Evolutionary conservation across 2,888 invertebrate genomes (phyloP), one percentile per base, ranked within the genome.

Genomic region (Dasypolia templi): DNA sequence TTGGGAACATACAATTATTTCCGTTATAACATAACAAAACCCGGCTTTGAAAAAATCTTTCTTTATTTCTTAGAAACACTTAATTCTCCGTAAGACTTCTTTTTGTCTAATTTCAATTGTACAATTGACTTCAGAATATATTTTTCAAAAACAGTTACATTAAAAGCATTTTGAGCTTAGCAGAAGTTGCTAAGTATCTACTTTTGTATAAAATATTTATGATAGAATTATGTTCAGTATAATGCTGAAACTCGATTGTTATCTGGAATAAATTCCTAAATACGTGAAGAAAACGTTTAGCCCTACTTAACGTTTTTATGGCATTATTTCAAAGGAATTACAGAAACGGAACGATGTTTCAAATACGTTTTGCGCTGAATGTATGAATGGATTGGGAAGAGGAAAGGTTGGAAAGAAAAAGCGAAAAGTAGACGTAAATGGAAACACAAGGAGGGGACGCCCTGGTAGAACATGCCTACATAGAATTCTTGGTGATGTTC

Each of bases 41-140:
- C 7, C 1, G 17, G 14, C 17, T 35, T 53, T 29, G 0, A 44
- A 22, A 46, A 49, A 7, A 26, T 32, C 0, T 32, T 22, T 17
- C 12, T 70, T 58, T 56, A 35, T 22, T 35, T 44, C 26, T n/a
- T 39, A 17, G 1, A 49, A 58, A 42, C 9, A 35, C 0, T 32
- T n/a, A 53, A 42, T 56, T 68, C 32, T 55, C 32, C 19, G 17
- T 26, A 26, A 42, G 12, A 26, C 19, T 42, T 17, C 4, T 61
- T 53, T 26, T 17, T 17, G 17, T 32, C 9, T 9, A 12, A 44
- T 61, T 32, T 39, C 9, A 19, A 46, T 14, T 35, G 22, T 12
- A 72, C 73, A 55, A 46, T n/a, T 53, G 39, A 39, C 4, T 11
- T 32, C 7, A 68, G 14, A 4, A 74, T 12, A 56, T 63, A 39